Base-by-base conservation (phyloP, 2,113 vertebrate genomes). In the Pedetes capensis region DNA sequence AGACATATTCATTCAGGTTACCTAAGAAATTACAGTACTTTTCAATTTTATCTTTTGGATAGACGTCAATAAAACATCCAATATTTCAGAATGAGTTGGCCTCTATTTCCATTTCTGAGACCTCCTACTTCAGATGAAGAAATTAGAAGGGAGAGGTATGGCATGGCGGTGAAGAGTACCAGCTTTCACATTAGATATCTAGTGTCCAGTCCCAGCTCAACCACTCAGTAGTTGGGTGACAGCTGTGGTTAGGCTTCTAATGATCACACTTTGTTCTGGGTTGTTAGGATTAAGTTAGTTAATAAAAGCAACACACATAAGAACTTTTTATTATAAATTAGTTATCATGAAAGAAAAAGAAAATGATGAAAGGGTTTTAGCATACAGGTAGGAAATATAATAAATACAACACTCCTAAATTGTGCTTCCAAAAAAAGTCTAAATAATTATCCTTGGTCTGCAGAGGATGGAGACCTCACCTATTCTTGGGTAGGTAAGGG, bases 1-100 rank as follows among this genome's bases (percentile, higher is more conserved):
- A 78, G 53, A 92, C 5, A 59, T 9, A 72, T 8, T 75, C 79
- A 80, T 34, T 69, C 63, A 27, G 9, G 39, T 79, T 96, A 47
- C 71, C 37, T 61, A 63, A 71, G 61, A 86, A 86, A 94, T 57
- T 74, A n/a, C n/a, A n/a, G n/a, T n/a, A 80, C 55, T 92, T 87
- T 92, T 61, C 89, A 80, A 34, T 91, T 57, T 68, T 53, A 63
- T 85, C 80, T 92, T 90, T 96, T 47, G 81, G 39, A 61, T 0
- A 74, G 42, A 69, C 29, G 22, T 71, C 75, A 93, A 90, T 22
- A 63, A 88, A 87, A 39, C 20, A 78, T 13, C 51, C 79, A 69
- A 2, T 61, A 71, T 82, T 90, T 82, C 29, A 53, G 22, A 47
- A 25, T 76, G 66, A 59, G 49, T 0, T 72, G 76, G 34, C 72